Base-by-base conservation (phyloP, 2,888 invertebrate genomes). In the Heliconius aoede region DNA sequence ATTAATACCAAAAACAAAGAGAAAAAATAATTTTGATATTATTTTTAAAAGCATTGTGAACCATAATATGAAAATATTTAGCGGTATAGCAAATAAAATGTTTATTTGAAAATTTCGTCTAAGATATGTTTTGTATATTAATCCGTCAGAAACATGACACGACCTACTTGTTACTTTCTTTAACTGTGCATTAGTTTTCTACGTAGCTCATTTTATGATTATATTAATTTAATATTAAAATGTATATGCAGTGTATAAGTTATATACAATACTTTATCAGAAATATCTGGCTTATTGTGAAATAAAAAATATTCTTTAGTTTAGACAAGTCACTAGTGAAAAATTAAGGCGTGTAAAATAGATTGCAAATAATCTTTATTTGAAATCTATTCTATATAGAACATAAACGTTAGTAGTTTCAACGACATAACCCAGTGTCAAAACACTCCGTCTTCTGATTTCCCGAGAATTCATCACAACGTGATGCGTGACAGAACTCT, bases 91-190 rank as follows among this genome's bases (percentile, higher is more conserved):
- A 24, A 65, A 65, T 65, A 65, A 36, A 65, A 65, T 36, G 65
- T 65, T 64, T 65, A 36, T 24, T 36, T 24, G 18, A 24, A 13
- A 36, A 24, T 65, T 65, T 65, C 65, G 36, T 65, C 36, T 65
- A 65, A 65, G 36, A 36, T 65, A 65, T 36, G 65, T 65, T 55
- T 65, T 65, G 65, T 65, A 65, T 65, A 36, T 40, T 36, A 36
- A 18, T 24, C 65, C 36, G 65, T 65, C 65, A 24, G 24, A 65
- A 24, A 36, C 36, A 40, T 65, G 65, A 65, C 36, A 65, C 36
- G 65, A 15, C 36, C 65, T 65, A 65, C 65, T 40, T 65, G 13
- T 65, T 65, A 65, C 64, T 65, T 65, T 65, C 36, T 24, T 60
- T 24, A 65, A 40, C n/a, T 36, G 36, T 15, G 15, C 64, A 13